A percentile compares a stretch with the other conserved stretches of the same genome.
Evolutionary conservation across 2,888 invertebrate genomes (phyloP).

Genomic region (Phasia obesa): DNA sequence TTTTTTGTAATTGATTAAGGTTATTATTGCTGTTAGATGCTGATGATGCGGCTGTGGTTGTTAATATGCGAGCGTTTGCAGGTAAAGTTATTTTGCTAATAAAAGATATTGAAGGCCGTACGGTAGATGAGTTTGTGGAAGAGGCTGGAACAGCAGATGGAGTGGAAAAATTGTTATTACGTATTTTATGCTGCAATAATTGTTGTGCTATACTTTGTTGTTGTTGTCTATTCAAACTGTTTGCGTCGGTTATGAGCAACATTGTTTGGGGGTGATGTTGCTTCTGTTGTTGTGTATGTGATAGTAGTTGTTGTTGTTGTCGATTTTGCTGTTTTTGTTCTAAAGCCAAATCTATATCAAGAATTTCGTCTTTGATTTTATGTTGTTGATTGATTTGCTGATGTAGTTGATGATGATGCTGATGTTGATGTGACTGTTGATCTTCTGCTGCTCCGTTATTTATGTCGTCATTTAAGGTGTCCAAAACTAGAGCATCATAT

Average conservation of each 20-base stretch:
- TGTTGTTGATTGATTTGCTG: conserved; percentile 38
- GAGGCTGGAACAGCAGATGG: conserved; percentile 42
- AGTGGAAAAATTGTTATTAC: conserved; percentile 61
- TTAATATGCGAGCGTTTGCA: conserved; percentile 78
- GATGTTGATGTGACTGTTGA: conserved; percentile 51
- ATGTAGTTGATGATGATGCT: conserved; percentile 6
- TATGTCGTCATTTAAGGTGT: conserved; percentile 79
- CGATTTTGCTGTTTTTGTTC: conserved; percentile 17
- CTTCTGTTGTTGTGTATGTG: conserved; percentile 50
- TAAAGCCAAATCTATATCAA: conserved; percentile 32
- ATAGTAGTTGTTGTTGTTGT: conserved; percentile 28
- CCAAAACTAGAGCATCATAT: conserved; percentile 80
- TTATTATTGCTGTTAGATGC: conserved; percentile 71
- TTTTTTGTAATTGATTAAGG: conserved; percentile 66
- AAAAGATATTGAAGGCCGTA: conserved; percentile 78
- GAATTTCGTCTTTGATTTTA: conserved; percentile 52
- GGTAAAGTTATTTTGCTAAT: conserved; percentile 80
- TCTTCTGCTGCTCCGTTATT: conserved; percentile 73
- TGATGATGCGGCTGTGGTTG: conserved; percentile 72
- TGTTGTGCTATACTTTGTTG: conserved; percentile 72
- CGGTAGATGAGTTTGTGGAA: conserved; percentile 69
- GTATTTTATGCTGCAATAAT: conserved; percentile 72
- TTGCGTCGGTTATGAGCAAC: conserved; percentile 79
- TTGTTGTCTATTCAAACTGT: conserved; percentile 77
- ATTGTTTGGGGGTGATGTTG: conserved; percentile 76